phyloP scores from a whole-genome alignment of 1,140 invertebrate genomes.

The Trachymyrmex septentrionalis region DNA sequence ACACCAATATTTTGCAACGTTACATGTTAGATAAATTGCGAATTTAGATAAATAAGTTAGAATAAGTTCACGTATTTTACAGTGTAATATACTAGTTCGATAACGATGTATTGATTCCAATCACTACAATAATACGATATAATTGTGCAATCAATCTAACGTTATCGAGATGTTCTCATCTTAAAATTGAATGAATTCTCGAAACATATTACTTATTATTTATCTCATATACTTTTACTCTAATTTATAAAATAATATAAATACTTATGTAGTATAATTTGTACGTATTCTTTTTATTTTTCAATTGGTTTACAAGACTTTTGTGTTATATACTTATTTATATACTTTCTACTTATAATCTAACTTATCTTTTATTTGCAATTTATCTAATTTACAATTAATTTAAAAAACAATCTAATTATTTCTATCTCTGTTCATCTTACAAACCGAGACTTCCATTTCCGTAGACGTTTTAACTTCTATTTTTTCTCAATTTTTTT shows the following conservation, averaged over 20 bases:
- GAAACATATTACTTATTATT: neutral
- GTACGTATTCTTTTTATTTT: neutral
- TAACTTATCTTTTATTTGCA: neutral
- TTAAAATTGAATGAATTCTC: neutral
- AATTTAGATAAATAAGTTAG: neutral
- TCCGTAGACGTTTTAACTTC: neutral
- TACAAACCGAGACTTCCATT: neutral
- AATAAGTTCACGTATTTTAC: neutral
- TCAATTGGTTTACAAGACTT: neutral
- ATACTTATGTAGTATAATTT: neutral
- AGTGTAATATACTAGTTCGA: neutral
- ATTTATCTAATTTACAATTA: conserved; percentile 1
- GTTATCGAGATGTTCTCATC: neutral
- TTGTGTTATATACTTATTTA: neutral
- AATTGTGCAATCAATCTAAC: neutral
- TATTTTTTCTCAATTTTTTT: neutral
- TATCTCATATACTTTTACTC: neutral
- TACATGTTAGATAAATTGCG: neutral
- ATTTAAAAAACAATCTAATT: neutral
- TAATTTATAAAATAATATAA: neutral
- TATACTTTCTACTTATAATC: neutral
- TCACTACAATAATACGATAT: neutral
- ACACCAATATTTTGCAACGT: neutral
- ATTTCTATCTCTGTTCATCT: neutral
- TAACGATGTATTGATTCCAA: neutral